Percentiles rank a stretch among this genome's conserved stretches.
phyloP scores from a whole-genome alignment of 2,888 invertebrate species.

The Hemicrepidius hirtus region DNA sequence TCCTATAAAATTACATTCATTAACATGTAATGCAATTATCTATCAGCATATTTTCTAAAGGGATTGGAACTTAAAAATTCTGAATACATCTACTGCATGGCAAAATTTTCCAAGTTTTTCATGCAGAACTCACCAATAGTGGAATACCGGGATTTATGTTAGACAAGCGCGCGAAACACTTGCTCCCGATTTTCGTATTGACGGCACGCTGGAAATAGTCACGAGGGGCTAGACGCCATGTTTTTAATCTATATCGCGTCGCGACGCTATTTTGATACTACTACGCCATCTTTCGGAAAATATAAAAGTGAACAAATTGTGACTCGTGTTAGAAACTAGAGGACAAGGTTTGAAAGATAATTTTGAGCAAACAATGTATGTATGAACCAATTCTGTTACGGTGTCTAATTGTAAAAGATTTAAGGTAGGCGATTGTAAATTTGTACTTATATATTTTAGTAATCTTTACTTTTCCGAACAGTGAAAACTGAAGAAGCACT shows the following conservation, averaged over 20 bases:
- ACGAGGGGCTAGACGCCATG: slow-evolving; percentile 9
- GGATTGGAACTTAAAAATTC: neutral
- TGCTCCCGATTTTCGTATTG: neutral
- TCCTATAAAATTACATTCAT: neutral
- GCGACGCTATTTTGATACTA: neutral
- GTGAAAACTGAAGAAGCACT: too few species aligned
- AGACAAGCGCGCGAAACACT: slow-evolving; percentile 16
- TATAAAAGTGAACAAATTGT: too few species aligned
- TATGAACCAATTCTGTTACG: too few species aligned
- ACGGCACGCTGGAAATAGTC: neutral
- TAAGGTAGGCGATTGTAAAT: too few species aligned
- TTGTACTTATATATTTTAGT: too few species aligned
- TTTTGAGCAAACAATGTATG: too few species aligned
- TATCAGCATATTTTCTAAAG: neutral
- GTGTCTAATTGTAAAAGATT: too few species aligned
- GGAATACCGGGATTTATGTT: slow-evolving; percentile 8
- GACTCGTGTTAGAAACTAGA: too few species aligned
- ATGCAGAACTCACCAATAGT: slow-evolving; percentile 20
- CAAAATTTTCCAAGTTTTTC: neutral
- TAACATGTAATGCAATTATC: too few species aligned
- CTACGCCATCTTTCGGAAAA: slow-evolving; percentile 1
- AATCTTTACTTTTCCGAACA: too few species aligned
- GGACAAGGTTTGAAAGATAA: too few species aligned
- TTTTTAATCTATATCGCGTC: slow-evolving; percentile 17
- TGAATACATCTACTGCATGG: neutral